phyloP scores from a whole-genome alignment of 1,140 invertebrate genomes.

The Hypothenemus hampei region DNA sequence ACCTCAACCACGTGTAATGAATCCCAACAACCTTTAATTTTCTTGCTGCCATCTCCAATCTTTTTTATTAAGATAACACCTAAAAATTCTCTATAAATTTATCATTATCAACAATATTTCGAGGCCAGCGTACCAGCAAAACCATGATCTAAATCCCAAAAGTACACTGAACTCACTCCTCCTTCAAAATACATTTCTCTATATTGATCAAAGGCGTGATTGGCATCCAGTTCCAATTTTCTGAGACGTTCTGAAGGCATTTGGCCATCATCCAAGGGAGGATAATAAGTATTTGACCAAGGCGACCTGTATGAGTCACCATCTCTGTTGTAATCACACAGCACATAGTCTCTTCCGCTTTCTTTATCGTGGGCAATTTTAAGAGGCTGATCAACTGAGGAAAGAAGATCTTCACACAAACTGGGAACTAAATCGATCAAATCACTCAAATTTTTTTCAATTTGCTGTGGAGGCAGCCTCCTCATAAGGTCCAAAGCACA shows the following conservation, averaged over 20 bases:
- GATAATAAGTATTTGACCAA: conserved; percentile 99
- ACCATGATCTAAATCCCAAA: conserved; percentile 98
- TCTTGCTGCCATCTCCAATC: conserved; percentile 91
- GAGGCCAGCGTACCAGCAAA: conserved; percentile 69
- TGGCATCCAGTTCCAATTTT: conserved; percentile 96
- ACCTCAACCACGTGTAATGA: conserved; percentile 99
- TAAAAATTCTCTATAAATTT: conserved; percentile 32
- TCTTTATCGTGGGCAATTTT: conserved; percentile 96
- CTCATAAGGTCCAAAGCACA: conserved; percentile 98
- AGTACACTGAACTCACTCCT: conserved; percentile 97
- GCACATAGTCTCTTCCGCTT: conserved; percentile 92
- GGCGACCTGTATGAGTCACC: conserved; percentile 99
- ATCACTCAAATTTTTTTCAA: conserved; percentile 97
- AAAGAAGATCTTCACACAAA: conserved; percentile 94
- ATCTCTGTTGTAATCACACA: conserved; percentile 99
- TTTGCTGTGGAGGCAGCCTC: conserved; percentile 96
- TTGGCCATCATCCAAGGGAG: conserved; percentile 95
- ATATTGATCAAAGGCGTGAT: conserved; percentile 97
- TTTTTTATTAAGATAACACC: conserved; percentile 99
- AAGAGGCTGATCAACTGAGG: conserved; percentile 96
- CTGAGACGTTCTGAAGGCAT: conserved; percentile 95
- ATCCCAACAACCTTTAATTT: conserved; percentile 99
- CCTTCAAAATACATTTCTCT: conserved; percentile 99
- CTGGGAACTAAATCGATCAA: conserved; percentile 93
- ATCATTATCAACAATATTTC: neutral